phyloP scores from a whole-genome alignment of 2,797 vertebrate species.

The Cercopithecus mitis region DNA sequence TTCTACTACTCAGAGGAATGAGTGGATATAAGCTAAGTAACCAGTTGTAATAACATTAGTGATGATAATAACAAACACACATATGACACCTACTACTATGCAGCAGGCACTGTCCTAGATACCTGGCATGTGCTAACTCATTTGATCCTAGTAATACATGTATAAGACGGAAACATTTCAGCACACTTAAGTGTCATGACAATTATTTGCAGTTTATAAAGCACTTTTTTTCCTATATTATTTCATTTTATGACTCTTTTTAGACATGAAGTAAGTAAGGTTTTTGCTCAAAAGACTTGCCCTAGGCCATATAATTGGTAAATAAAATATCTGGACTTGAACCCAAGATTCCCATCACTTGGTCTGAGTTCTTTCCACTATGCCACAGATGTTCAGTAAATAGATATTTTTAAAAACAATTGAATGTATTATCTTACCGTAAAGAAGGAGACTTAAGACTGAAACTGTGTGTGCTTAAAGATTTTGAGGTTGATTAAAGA shows the following conservation, averaged over 20 bases:
- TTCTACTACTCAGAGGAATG: neutral
- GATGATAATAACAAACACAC: neutral
- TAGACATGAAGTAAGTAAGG: neutral
- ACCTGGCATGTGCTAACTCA: neutral
- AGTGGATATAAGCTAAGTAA: neutral
- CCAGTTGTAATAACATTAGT: neutral
- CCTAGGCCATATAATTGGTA: neutral
- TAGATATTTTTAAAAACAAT: neutral
- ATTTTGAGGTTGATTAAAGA: neutral
- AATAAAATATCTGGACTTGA: neutral
- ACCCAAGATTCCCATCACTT: neutral
- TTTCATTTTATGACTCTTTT: neutral
- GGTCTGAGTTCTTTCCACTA: neutral
- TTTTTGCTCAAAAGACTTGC: neutral
- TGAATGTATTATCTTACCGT: neutral
- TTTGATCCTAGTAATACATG: neutral
- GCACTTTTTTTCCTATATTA: neutral
- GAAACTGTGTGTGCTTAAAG: neutral
- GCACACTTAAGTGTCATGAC: neutral
- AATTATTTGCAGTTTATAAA: neutral
- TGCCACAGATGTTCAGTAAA: neutral
- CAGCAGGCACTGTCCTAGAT: neutral
- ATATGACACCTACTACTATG: neutral
- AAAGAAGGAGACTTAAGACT: neutral
- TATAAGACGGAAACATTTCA: neutral